Base-by-base conservation (phyloP, 2,797 vertebrate genomes). In the Darevskia nairensis region DNA sequence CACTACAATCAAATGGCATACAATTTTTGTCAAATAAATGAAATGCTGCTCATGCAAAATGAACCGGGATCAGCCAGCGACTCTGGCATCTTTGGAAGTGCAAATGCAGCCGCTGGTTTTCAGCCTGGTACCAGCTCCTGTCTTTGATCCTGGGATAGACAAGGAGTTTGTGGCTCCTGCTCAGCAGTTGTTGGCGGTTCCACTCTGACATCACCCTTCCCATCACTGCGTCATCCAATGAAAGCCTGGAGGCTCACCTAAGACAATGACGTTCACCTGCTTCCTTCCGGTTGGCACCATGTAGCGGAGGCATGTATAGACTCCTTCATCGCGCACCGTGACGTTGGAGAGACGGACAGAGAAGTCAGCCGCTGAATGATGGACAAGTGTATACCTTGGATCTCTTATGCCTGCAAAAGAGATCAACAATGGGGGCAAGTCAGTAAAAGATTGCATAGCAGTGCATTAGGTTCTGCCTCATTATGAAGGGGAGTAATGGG, bases 281-380 rank as follows among this genome's bases (percentile, higher is more conserved):
- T 88, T 90, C 3, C 21, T 95, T 88, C 61, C 68, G 89, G 95
- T 69, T 0, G 23, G 29, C 2, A 0, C 15, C 79, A 92, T 1
- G 0, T 97, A 97, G 13, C 39, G 72, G 44, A 96, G 66, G 44
- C 97, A 97, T 0, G 46, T 95, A 44, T 97, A 97, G 0, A 92
- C 0, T 0, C 97, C 97, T 44, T 96, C 95, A 0, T 97, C 97
- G 0, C 82, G 91, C 21, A 90, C 74, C 0, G 93, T 96, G 4
- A 96, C 0, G 0, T 94, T 96, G 41, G 90, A 82, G 25, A 97
- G 89, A 0, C 32, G 84, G 91, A 97, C 90, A 80, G 93, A 91
- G 1, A 97, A 90, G n/a, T 92, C 89, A 0, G 74, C 83, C 74
- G 50, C 0, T 4, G 96, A 96, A 21, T 89, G 86, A 13, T 0